Evolutionary conservation across 23 tunicate genomes (phyloP), one percentile per base, ranked within the genome.

Genomic region (Ciona savignyi): DNA sequence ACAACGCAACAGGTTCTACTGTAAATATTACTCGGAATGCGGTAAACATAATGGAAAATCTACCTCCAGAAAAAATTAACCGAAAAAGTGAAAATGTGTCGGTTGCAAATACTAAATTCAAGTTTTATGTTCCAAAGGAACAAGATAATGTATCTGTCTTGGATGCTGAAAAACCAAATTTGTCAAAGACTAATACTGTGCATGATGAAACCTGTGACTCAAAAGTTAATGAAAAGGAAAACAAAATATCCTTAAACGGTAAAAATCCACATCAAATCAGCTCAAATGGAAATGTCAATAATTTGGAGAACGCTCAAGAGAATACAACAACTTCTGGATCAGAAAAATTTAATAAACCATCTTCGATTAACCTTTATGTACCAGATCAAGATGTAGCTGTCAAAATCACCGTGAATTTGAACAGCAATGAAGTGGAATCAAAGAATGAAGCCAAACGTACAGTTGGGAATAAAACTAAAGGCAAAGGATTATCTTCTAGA

Each of bases 361-460:
- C 35, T 2, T 79, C 85, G 34, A 65, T 86, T 27, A 70, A 62
- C 25, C 63, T 86, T 66, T 68, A 51, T 74, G 93, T 86, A 25
- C 74, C 93, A 25, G 93, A 79, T 2, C 93, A 86, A 27, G 93
- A 86, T 69, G 78, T 42, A 9, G 93, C 93, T 33, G 77, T 86
- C 1, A 73, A 68, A 68, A 86, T 86, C 26, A 86, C 84, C 20
- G 71, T 86, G 9, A 78, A 68, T 25, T 35, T 79, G 25, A 29
- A 48, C 29, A 65, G n/a, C 25, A 27, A 33, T 30, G 33, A 71
- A 64, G 63, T 69, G 27, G 71, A 33, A 67, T 66, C 1, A 77
- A 78, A 85, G 71, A 81, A 4, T 34, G 72, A 3, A 77, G 67
- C 60, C 28, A 78, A 33, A 25, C 64, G 65, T 77, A 35, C 42